phyloP scores from a whole-genome alignment of 2,797 vertebrate genomes.

The Rhinella marina region DNA sequence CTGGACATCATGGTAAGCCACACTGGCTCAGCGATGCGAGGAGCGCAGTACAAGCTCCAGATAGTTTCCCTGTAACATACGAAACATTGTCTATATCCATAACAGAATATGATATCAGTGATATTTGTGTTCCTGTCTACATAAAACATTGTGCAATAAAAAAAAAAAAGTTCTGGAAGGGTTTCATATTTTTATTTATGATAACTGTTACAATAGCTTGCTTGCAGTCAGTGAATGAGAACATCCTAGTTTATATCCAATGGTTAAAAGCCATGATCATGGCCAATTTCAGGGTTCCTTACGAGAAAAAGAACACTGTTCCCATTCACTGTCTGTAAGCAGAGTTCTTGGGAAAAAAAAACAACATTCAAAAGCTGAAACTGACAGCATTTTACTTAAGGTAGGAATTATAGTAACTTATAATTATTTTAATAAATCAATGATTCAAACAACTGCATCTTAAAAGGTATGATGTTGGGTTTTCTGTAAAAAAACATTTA shows the following conservation, averaged over 20 bases:
- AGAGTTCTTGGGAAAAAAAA: not conserved
- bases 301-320: too few species aligned
- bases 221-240: not conserved
- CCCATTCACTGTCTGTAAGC: not conserved
- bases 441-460: not conserved
- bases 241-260: not conserved
- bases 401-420: too few species aligned
- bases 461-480: not conserved
- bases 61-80: constrained; percentile 76
- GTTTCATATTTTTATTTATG: too few species aligned
- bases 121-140: not conserved
- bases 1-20: constrained; percentile 88
- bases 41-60: constrained; percentile 86
- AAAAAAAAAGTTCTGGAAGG: too few species aligned
- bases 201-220: not conserved
- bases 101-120: not conserved
- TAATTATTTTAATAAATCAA: not conserved
- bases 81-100: not conserved
- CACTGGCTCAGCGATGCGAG: constrained; percentile 83
- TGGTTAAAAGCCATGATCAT: too few species aligned
- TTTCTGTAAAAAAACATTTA: not conserved
- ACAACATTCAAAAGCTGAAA: too few species aligned
- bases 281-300: too few species aligned
- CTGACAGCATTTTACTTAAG: too few species aligned
- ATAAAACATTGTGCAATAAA: not conserved